These are phyloP conservation scores for Protophormia terraenovae DNA, from an alignment of 2,888 invertebrate genomes.

Conservation along the genomic window DNA sequence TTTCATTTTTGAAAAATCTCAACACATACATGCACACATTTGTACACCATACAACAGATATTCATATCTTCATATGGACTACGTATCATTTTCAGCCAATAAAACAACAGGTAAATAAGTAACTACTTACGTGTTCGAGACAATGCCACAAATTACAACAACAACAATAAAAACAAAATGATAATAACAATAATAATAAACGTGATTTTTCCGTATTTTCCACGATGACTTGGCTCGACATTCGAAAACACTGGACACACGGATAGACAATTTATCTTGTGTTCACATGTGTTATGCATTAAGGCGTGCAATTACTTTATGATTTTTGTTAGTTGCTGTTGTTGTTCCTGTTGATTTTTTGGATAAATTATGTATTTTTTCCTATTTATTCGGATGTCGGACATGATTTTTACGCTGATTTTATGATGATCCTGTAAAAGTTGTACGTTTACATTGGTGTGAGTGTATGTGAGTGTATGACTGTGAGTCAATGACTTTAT, in stretches of 20 bases:
- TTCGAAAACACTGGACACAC: background rate
- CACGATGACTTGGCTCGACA: conserved; percentile 27
- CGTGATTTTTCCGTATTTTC: conserved; percentile 56
- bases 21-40: background rate
- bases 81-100: conserved; percentile 32
- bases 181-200: conserved; percentile 29
- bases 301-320: conserved; percentile 55
- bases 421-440: conserved; percentile 36
- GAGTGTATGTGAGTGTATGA: too few species aligned
- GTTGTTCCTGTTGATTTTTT: background rate
- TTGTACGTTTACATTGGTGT: background rate
- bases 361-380: background rate
- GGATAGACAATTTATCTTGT: background rate
- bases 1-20: background rate
- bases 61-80: background rate
- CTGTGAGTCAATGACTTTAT: conserved; percentile 40
- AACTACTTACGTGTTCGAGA: conserved; percentile 31
- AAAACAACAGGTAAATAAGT: conserved; percentile 44
- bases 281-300: conserved; percentile 56
- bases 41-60: background rate
- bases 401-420: conserved; percentile 29
- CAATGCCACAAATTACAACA: conserved; percentile 22
- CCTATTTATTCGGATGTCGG: conserved; percentile 8
- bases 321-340: conserved; percentile 4
- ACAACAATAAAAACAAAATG: background rate